Base-by-base conservation (phyloP, 1,140 invertebrate species). In the Drosophila arizonae region DNA sequence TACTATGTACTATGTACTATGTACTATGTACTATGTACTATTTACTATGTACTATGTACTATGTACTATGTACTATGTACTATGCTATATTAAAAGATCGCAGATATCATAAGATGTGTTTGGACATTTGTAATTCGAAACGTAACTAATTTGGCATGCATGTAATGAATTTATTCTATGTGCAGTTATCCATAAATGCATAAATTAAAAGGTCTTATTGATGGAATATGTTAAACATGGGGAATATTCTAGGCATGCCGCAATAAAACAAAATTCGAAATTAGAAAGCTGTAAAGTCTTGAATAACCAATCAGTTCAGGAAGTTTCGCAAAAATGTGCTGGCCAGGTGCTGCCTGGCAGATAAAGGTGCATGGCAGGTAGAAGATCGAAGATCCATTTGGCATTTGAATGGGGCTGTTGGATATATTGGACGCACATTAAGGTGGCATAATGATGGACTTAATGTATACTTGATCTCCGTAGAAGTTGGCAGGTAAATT, bases 91-190 rank as follows among this genome's bases (percentile, higher is more conserved):
- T 2, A 15, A 46, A 1, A 15, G 43, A 28, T 11, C 15, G 50
- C 62, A 70, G 56, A 70, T 56, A 45, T 66, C 43, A 70, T 57
- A 50, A 15, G 28, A 21, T 10, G 24, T 51, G 15, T 56, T 28
- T 30, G 48, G 50, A 61, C 68, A 68, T 65, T 69, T 64, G 41
- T 15, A 10, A 48, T 30, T 39, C 33, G 21, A 24, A 45, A 61
- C 33, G 17, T 17, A 33, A 50, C 60, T 62, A 11, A 69, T 60
- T 76, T 72, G 9, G 45, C 28, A 61, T 72, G 54, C 73, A 28
- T 78, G 73, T 64, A 78, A 78, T 72, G 72, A 76, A 50, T 66
- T 72, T 63, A 39, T 17, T 45, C 28, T 5, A 15, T 46, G 9
- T 60, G 55, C 60, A 48, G 39, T 58, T 65, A 54, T 77, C 50